Evolutionary conservation across 2,797 vertebrate genomes (phyloP), one percentile per base, ranked within the genome.

Genomic region (Eleutherodactylus coqui): DNA sequence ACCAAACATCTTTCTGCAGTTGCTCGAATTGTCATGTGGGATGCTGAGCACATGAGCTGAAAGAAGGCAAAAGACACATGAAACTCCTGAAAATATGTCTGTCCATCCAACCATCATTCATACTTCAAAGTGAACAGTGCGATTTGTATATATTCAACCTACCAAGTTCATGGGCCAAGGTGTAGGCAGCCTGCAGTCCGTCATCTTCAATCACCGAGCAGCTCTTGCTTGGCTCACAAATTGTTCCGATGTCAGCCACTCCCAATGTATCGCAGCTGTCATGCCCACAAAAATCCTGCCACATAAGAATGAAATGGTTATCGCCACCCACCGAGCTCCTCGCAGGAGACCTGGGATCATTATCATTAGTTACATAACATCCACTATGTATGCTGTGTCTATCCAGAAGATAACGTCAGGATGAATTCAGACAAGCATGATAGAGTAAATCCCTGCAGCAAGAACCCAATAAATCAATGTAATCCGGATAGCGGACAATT

Each of bases 11-110:
- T 92, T 92, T 89, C 96, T 92, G 0, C 98, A 99, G 86, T 95
- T 96, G 91, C 96, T 98, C 84, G 97, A 98, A 92, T 99, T 96
- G 0, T 99, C 98, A 0, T 99, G 98, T 14, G 97, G 97, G 96
- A 99, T 99, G 88, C 97, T 98, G 91, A 99, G 91, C 75, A 99
- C 97, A 0, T 99, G 98, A n/a, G 98, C 98, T 99, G 90, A 34
- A 70, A 38, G 32, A 78, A 38, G 32, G 51, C 75, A 91, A 43
- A 80, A 67, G 47, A 32, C 7, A 75, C 38, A 72, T 34, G 67
- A 38, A 24, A 8, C 10, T 58, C n/a, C n/a, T 27, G 4, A 58
- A n/a, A n/a, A 58, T 27, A 27, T 58, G 43, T 45, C 6, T 51
- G 16, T 51, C 49, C 17, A 51, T 51, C 19, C 4, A 5, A 53